phyloP scores from a whole-genome alignment of 2,797 vertebrate genomes.

The Parauchenoglanis ngamensis region DNA sequence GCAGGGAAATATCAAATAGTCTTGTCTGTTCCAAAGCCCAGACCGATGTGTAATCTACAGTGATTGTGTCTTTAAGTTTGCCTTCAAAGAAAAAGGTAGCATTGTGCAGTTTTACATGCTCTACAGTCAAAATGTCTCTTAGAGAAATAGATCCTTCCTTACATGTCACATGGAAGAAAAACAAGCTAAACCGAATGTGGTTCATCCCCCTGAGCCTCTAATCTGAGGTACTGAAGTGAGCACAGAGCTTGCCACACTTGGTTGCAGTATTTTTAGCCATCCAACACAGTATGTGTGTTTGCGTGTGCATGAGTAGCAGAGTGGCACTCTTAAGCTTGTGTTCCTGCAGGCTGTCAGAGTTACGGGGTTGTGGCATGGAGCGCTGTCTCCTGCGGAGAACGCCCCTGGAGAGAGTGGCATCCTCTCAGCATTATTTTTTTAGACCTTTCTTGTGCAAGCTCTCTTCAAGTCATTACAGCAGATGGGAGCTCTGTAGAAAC shows the following conservation, averaged over 20 bases:
- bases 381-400: conserved; percentile 60
- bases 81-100: not conserved
- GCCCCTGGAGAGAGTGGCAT: conserved; percentile 48
- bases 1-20: not conserved
- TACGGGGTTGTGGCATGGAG: conserved; percentile 63
- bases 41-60: not conserved
- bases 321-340: conserved; percentile 60
- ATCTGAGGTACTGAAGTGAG: conserved; percentile 60
- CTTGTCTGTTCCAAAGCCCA: not conserved
- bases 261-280: conserved; percentile 71
- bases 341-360: conserved; percentile 66
- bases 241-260: conserved; percentile 49
- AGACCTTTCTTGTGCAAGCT: conserved; percentile 59
- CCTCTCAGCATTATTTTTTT: conserved; percentile 57
- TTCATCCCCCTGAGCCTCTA: conserved; percentile 61
- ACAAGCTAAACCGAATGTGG: conserved; percentile 21
- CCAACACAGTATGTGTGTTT: conserved; percentile 9
- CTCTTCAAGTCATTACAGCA: conserved; percentile 56
- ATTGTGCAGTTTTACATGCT: not conserved
- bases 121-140: not conserved
- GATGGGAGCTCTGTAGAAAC: conserved; percentile 42
- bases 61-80: not conserved
- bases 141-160: not conserved
- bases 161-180: conserved; percentile 10
- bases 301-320: conserved; percentile 61